Evolutionary conservation across 2,888 invertebrate genomes (phyloP), one percentile per base, ranked within the genome.

Genomic region (Spisula solida): DNA sequence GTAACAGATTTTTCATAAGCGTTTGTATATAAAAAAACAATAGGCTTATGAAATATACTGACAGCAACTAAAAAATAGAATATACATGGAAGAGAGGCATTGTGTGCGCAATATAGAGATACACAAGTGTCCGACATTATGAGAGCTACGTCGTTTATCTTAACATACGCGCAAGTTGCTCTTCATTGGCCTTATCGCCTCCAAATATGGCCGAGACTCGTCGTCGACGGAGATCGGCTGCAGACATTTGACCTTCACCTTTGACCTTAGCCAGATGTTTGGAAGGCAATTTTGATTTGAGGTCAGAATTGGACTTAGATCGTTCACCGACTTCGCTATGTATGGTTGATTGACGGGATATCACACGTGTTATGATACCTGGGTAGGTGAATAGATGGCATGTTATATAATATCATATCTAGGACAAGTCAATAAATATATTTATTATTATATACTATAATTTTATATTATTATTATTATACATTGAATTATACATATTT

Each of bases 111-210:
- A 56, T 85, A 85, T 79, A 47, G 34, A 85, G n/a, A 70, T 79
- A 85, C 41, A 79, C 1, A n/a, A 79, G 85, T 85, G 85, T 55
- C 51, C 78, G 25, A 51, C 41, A 47, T 25, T 85, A 85, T 55
- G 78, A 34, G 79, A 78, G 51, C 86, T 88, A 88, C 82, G 70
- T 70, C 81, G 10, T 55, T 14, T 86, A 41, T 34, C 56, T 56
- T 34, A 48, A 93, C 93, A 92, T 93, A 93, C 93, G 91, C 66
- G 92, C 87, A 29, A 92, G 87, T 48, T 83, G 88, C 78, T 92
- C 92, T 83, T 91, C 89, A 18, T 92, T 90, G n/a, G 88, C 86
- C 29, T 90, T 66, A 16, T 90, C 90, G 31, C 79, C 92, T 51
- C 93, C 93, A 84, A 92, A 92, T 41, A 93, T 88, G 60, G 88